These are phyloP conservation scores for Pseudoips prasinana DNA, from an alignment of 2,888 invertebrate species.

Conservation along the genomic window DNA sequence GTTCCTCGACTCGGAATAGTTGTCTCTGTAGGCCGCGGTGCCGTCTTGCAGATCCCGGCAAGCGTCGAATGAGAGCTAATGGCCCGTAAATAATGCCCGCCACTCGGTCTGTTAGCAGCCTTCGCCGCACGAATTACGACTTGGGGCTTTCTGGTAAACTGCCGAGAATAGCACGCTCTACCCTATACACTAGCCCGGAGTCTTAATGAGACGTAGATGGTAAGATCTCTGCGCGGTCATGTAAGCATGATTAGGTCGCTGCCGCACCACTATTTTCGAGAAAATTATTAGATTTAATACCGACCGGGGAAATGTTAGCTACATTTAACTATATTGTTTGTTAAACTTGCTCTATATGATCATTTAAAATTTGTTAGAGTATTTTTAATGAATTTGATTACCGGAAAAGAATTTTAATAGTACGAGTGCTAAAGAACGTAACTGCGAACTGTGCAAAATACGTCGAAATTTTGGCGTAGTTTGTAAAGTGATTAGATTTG, in stretches of 20 bases:
- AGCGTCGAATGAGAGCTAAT: conserved; percentile 68
- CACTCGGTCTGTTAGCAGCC: conserved; percentile 64
- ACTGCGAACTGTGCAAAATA: too few relatives aligned
- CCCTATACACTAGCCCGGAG: conserved; percentile 36
- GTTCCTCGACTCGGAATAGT: conserved; percentile 20
- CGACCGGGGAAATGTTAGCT: conserved; percentile 21
- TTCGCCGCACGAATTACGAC: conserved; percentile 63
- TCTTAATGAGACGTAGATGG: conserved; percentile 52
- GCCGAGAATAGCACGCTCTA: conserved; percentile 55
- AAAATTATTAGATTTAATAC: conserved; percentile 29
- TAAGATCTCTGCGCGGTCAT: conserved; percentile 36
- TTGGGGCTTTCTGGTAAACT: conserved; percentile 60
- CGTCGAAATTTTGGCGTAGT: too few relatives aligned
- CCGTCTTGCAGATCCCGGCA: conserved; percentile 45
- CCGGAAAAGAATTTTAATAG: too few relatives aligned
- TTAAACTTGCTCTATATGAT: too few relatives aligned
- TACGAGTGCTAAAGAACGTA: too few relatives aligned
- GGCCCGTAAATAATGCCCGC: conserved; percentile 71
- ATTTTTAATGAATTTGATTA: too few relatives aligned
- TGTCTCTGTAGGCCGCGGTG: conserved; percentile 29
- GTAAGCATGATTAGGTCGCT: conserved; percentile 44
- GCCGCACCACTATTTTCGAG: conserved; percentile 25
- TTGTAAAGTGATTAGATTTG: conserved; percentile 17
- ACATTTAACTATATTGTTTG: too few relatives aligned
- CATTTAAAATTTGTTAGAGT: too few relatives aligned